phyloP scores from a whole-genome alignment of 2,113 vertebrate species.

The Copsychus sechellarum region DNA sequence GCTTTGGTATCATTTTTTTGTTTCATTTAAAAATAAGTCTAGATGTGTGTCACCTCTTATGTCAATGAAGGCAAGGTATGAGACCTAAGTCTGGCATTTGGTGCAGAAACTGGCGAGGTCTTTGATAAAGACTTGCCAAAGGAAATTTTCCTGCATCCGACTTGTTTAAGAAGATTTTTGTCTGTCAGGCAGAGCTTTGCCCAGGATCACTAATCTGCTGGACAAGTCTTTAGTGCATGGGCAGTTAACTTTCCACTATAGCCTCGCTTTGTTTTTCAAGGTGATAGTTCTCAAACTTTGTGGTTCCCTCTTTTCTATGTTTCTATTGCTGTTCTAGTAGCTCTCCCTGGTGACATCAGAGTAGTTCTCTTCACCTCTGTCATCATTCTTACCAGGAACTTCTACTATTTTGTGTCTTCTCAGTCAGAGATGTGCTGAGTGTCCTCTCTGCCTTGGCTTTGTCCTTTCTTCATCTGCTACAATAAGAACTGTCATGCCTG shows the following conservation, averaged over 20 bases:
- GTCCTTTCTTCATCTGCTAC: background rate
- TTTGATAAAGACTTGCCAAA: background rate
- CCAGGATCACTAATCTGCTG: background rate
- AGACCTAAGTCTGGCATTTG: background rate
- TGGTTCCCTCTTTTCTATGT: background rate
- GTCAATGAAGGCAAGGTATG: background rate
- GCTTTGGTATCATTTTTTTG: background rate
- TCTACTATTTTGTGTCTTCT: slow-evolving; percentile 18
- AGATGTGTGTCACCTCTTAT: background rate
- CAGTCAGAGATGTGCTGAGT: background rate
- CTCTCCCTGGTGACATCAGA: background rate
- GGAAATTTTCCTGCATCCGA: background rate
- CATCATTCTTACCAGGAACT: background rate
- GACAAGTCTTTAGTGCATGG: background rate
- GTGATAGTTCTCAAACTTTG: background rate
- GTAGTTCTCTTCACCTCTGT: background rate
- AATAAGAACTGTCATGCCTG: background rate
- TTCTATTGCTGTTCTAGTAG: background rate
- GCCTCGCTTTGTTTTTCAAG: background rate
- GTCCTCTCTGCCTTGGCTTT: background rate
- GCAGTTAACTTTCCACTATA: background rate
- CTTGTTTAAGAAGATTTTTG: background rate
- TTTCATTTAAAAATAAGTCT: background rate
- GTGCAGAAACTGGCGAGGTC: background rate
- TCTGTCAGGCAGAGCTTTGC: background rate